Percentiles rank a stretch among this genome's conserved stretches.
Evolutionary conservation across 2,888 invertebrate species (phyloP).

Genomic region (Noctua comes): DNA sequence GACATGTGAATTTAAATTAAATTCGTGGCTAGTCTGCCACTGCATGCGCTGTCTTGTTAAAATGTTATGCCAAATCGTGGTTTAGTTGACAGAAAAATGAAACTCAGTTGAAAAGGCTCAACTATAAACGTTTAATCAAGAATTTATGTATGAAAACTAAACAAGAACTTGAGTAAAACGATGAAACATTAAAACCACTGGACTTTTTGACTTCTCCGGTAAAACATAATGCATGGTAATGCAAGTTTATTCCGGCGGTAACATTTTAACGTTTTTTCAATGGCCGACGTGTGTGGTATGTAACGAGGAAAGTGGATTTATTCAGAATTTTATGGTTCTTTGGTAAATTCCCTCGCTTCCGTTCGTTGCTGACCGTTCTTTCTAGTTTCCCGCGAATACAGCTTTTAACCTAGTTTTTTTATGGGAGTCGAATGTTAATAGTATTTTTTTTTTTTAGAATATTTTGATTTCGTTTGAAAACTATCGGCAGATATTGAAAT

Average conservation of each 20-base stretch:
- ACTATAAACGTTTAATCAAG: not conserved
- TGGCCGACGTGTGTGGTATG: constrained; percentile 57
- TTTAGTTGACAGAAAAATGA: not conserved
- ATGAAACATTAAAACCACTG: constrained; percentile 6
- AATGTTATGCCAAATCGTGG: constrained; percentile 6
- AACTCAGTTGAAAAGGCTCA: not conserved
- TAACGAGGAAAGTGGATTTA: constrained; percentile 61
- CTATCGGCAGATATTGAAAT: not conserved
- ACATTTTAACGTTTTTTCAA: constrained; percentile 48
- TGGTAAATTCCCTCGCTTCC: constrained; percentile 73
- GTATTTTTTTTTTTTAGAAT: not conserved
- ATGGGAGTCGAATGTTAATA: constrained; percentile 44
- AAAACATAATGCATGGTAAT: constrained; percentile 20
- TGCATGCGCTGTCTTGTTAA: not conserved
- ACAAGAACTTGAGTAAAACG: not conserved
- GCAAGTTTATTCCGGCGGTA: constrained; percentile 16
- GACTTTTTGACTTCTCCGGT: not conserved
- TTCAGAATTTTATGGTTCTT: constrained; percentile 77
- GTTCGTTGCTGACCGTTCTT: constrained; percentile 66
- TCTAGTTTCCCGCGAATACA: constrained; percentile 72
- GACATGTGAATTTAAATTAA: not conserved
- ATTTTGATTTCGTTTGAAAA: not conserved
- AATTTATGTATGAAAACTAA: not conserved
- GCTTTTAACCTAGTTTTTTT: constrained; percentile 79
- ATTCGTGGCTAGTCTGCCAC: not conserved